Conservation (phyloP, 1,140 invertebrate genomes). For the Caenorhabditis inopinata region DNA sequence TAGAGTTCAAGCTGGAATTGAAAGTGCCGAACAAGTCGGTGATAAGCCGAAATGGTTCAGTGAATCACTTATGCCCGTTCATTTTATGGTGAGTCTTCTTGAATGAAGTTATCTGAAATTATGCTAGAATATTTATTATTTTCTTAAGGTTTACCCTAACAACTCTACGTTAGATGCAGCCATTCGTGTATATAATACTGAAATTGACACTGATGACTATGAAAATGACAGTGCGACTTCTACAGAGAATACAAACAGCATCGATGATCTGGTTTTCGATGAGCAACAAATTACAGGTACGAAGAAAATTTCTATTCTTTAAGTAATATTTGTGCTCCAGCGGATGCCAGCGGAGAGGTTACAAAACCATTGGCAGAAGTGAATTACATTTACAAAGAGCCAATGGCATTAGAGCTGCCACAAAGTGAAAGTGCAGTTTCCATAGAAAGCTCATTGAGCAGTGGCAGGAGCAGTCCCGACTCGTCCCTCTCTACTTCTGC, state of each 20-base stretch:
- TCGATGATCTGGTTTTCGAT: slow-evolving; percentile 40
- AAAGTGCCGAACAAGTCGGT: slow-evolving; percentile 88
- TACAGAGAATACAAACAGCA: slow-evolving; percentile 31
- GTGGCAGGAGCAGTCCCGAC: slow-evolving; percentile 54
- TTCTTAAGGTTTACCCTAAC: slow-evolving; percentile 41
- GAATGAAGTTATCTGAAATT: background rate
- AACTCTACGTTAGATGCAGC: slow-evolving; percentile 67
- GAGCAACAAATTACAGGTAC: background rate
- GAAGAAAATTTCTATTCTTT: background rate
- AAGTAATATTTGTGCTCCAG: too few species aligned
- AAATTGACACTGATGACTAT: slow-evolving; percentile 37
- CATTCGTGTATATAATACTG: background rate
- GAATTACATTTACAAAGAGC: slow-evolving; percentile 61
- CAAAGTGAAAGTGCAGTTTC: slow-evolving; percentile 58
- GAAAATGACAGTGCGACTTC: slow-evolving; percentile 10
- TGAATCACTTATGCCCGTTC: slow-evolving; percentile 81
- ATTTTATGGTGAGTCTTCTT: slow-evolving; percentile 71
- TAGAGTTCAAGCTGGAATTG: slow-evolving; percentile 87
- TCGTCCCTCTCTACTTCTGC: slow-evolving; percentile 57
- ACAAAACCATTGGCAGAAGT: slow-evolving; percentile 62
- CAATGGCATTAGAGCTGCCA: slow-evolving; percentile 58
- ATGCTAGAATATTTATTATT: slow-evolving; percentile 4
- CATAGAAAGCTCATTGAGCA: slow-evolving; percentile 61
- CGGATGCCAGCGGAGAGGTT: background rate
- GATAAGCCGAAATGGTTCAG: slow-evolving; percentile 93